Base-by-base conservation (phyloP, 2,113 vertebrate species). In the Syngnathus typhle region DNA sequence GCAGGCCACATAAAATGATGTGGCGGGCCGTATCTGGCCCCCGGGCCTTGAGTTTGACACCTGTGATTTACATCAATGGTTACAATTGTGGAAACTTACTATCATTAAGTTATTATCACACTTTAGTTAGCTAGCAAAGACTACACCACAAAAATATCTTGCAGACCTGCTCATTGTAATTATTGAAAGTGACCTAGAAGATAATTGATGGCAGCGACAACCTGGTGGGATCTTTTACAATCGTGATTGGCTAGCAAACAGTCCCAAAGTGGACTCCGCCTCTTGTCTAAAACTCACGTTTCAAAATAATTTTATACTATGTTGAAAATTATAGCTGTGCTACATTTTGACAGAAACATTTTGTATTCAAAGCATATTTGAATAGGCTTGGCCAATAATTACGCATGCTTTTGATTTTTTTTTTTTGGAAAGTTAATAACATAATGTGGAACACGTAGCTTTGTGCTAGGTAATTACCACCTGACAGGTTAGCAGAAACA, bases 301-400 rank as follows among this genome's bases (percentile, higher is more conserved):
- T 10, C 32, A 60, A 11, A 36, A 60, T 32, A 32, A 32, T 59
- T 37, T 41, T 60, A n/a, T 60, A 37, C 21, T 18, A 21, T 39
- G 55, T 16, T 32, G 7, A 60, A 36, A 60, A 60, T 39, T 11
- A 60, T 41, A 60, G 59, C 4, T 62, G 23, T 39, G 21, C 13
- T 44, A 10, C 23, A 54, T 60, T 69, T 58, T 32, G 39, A 51
- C 27, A 47, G 21, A 7, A 61, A 13, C 38, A 61, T 41, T 61
- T 61, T 21, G 21, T 21, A 36, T 58, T 58, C 55, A 3, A 37
- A 36, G 55, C 38, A 41, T 41, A 41, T 21, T 61, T 13, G 5
- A 41, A 43, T 8, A 38, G 18, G 84, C 84, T 85, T 88, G 84
- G 84, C 60, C 74, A 75, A 74, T 83, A 75, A 89, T 88, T 79